Percentiles rank a stretch among this genome's conserved stretches.
phyloP scores from a whole-genome alignment of 1,140 invertebrate genomes.

The Zaprionus ornatus region DNA sequence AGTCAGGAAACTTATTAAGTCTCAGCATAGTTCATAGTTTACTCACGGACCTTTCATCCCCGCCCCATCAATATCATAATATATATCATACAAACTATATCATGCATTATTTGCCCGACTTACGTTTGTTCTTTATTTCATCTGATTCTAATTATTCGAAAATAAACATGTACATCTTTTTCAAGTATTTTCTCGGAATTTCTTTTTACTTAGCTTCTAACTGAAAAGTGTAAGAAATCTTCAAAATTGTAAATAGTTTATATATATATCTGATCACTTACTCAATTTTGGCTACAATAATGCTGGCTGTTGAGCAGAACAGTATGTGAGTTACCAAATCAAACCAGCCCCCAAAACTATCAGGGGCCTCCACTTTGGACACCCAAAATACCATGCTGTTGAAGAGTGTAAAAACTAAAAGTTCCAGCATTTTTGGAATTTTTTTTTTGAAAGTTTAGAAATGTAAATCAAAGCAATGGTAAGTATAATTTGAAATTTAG shows the following conservation, averaged over 20 bases:
- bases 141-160: slow-evolving; percentile 35
- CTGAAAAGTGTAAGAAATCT: neutral
- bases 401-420: slow-evolving; percentile 27
- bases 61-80: neutral
- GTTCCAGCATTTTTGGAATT: slow-evolving; percentile 44
- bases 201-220: neutral
- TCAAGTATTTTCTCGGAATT: slow-evolving; percentile 5
- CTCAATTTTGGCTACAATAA: slow-evolving; percentile 31
- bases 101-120: slow-evolving; percentile 5
- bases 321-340: slow-evolving; percentile 3
- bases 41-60: slow-evolving; percentile 21
- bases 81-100: neutral
- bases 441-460: neutral
- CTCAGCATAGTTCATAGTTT: slow-evolving; percentile 55
- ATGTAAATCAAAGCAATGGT: neutral
- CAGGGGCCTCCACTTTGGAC: slow-evolving; percentile 25
- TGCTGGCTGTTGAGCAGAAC: slow-evolving; percentile 3
- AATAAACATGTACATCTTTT: slow-evolving; percentile 70
- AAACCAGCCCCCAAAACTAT: neutral
- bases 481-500: neutral
- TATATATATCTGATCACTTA: slow-evolving; percentile 13
- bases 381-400: slow-evolving; percentile 35
- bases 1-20: slow-evolving; percentile 52
- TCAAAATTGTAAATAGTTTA: neutral
- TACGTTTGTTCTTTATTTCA: slow-evolving; percentile 3